Base-by-base conservation (phyloP, 92 coral and sea anemone species). In the Epizoanthus stellaris region DNA sequence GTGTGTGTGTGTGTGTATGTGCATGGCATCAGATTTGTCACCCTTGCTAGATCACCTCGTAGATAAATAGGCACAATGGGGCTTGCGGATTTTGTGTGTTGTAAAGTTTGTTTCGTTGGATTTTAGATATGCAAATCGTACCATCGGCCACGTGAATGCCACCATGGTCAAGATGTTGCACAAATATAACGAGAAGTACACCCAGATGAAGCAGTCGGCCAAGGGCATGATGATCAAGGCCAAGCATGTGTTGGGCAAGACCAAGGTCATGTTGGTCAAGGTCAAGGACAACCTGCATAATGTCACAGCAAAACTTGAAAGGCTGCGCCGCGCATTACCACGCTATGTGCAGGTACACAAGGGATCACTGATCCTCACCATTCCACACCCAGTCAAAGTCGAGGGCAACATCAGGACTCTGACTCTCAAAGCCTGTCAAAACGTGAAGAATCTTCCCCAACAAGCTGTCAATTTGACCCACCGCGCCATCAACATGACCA, bases 371-470 rank as follows among this genome's bases (percentile, higher is more conserved):
- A 70, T 89, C 45, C 17, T 94, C 16, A 75, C 80, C 23, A 88
- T 94, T 49, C 98, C 98, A 40, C 98, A 94, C 74, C 91, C 92
- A 8, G 75, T 81, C 58, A 73, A 85, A 15, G 76, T 94, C 30
- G 79, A 53, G 39, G 91, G 90, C 8, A 89, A 84, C 60, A 89
- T 92, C 70, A 85, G 49, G 63, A 67, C 90, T 45, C 60, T 95
- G 43, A 77, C 92, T 45, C 62, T 75, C 58, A 88, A 77, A 34
- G 91, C 91, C 4, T 88, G 86, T 13, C 86, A 88, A 62, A 91
- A 74, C 63, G 94, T 91, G 17, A 87, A 82, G 82, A 89, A 65
- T 47, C 70, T 94, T 10, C 77, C 91, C 13, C 75, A 47, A 47
- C 80, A 69, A 52, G 92, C 77, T 21, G 47, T 45, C 53, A 94